These are phyloP conservation scores for Dipus sagitta DNA, from an alignment of 2,797 vertebrate species.

Conservation along the genomic window DNA sequence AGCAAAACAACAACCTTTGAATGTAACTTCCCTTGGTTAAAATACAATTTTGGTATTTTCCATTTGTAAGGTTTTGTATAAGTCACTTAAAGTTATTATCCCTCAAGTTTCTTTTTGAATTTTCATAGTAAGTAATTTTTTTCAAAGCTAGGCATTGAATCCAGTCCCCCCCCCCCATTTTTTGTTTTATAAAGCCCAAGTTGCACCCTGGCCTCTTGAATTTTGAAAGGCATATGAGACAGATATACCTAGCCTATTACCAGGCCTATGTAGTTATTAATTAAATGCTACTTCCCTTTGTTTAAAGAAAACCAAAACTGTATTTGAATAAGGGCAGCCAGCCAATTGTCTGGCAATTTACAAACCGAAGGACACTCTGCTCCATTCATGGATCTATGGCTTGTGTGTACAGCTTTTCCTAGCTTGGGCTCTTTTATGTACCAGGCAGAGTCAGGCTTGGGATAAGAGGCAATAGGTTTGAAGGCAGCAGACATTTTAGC, in stretches of 20 bases:
- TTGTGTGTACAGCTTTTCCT: not conserved
- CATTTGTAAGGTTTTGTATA: not conserved
- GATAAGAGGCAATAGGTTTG: not conserved
- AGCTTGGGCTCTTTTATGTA: not conserved
- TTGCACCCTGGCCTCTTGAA: not conserved
- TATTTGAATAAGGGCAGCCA: not conserved
- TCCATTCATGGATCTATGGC: not conserved
- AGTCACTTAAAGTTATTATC: conserved; percentile 9
- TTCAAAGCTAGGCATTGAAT: not conserved
- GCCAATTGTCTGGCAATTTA: not conserved
- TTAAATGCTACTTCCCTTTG: not conserved
- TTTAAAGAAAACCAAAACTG: not conserved
- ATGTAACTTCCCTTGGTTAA: not conserved
- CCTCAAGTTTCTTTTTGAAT: not conserved
- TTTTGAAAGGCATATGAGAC: not conserved
- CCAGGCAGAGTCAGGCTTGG: not conserved
- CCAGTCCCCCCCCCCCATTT: not conserved
- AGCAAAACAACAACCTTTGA: not conserved
- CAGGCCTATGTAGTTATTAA: not conserved
- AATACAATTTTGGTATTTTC: conserved; percentile 2
- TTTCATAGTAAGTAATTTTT: not conserved
- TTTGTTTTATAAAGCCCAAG: not conserved
- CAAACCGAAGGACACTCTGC: not conserved
- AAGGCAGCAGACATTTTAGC: not conserved
- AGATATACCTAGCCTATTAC: not conserved